Conservation (phyloP, 2,113 vertebrate genomes). For the Ovibos moschatus region DNA sequence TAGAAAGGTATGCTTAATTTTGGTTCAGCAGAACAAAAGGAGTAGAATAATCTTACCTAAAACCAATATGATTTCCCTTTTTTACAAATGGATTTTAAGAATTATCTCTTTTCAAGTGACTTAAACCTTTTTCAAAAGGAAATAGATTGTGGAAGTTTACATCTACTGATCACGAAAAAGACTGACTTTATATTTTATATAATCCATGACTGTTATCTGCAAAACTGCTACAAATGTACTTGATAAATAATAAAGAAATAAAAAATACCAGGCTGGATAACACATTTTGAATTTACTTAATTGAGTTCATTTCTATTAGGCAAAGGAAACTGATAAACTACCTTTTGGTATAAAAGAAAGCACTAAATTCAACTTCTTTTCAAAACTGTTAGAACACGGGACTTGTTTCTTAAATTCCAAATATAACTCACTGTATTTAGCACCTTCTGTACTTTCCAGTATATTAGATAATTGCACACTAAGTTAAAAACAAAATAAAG, state of each 20-base stretch:
- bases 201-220: background rate
- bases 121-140: background rate
- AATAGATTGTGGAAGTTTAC: background rate
- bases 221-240: background rate
- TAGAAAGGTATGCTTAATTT: background rate
- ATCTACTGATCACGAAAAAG: background rate
- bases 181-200: background rate
- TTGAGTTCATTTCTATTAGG: background rate
- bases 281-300: background rate
- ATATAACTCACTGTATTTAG: slow-evolving; percentile 65
- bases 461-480: slow-evolving; percentile 64
- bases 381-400: slow-evolving; percentile 32
- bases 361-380: slow-evolving; percentile 39
- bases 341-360: slow-evolving; percentile 24
- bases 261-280: background rate
- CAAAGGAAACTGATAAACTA: slow-evolving; percentile 1
- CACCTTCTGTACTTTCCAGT: slow-evolving; percentile 59
- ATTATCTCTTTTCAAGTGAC: slow-evolving; percentile 16
- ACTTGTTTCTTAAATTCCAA: slow-evolving; percentile 42
- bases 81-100: background rate
- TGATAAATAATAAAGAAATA: slow-evolving; percentile 12
- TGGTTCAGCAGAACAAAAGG: background rate
- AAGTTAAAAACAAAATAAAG: slow-evolving; percentile 68
- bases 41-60: background rate
- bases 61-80: background rate